Evolutionary conservation across 1,140 invertebrate genomes (phyloP), one percentile per base, ranked within the genome.

Genomic region (Adelges cooleyi): DNA sequence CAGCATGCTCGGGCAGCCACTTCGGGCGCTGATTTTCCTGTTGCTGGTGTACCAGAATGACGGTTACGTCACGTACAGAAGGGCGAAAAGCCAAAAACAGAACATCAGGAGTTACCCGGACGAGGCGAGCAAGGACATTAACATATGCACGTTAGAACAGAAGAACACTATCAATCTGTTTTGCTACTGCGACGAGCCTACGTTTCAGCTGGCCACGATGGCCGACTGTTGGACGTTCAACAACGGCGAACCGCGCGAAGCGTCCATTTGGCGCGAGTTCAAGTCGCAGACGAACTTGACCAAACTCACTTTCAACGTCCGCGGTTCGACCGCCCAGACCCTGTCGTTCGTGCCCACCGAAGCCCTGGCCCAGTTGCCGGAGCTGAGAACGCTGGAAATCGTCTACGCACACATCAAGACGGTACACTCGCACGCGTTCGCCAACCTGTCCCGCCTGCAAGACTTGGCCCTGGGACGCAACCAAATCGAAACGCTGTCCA

Each of bases 331-430:
- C 4, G 15, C 46, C 3, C 48, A 27, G 9, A 79, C 78, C 10
- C 74, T 88, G 20, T 79, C 78, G 23, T 85, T 83, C 70, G 79
- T 89, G 49, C 86, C 86, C 1, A 85, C 82, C 1, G 79, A 80
- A 70, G 80, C 83, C 20, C 75, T 89, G 13, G 77, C 79, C 27
- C 80, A 82, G 69, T 74, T 89, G 68, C 81, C 80, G 66, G 79
- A 82, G 66, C 74, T 89, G 44, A 78, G 78, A 70, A 80, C 77
- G 36, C 77, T 89, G 67, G 79, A 80, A 70, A 82, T 89, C 50
- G 80, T 83, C 67, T 86, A 88, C 70, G 85, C 83, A 0, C 83
- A 79, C 54, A 84, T 90, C 56, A 75, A 80, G 48, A 82, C 83
- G 0, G 74, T 89, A 1, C 75, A 77, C 48, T 77, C 84, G 29